A percentile compares a stretch with the other conserved stretches of the same genome.
These are phyloP conservation scores for Conomelus anceps DNA, from an alignment of 2,888 invertebrate genomes.

Conservation along the genomic window DNA sequence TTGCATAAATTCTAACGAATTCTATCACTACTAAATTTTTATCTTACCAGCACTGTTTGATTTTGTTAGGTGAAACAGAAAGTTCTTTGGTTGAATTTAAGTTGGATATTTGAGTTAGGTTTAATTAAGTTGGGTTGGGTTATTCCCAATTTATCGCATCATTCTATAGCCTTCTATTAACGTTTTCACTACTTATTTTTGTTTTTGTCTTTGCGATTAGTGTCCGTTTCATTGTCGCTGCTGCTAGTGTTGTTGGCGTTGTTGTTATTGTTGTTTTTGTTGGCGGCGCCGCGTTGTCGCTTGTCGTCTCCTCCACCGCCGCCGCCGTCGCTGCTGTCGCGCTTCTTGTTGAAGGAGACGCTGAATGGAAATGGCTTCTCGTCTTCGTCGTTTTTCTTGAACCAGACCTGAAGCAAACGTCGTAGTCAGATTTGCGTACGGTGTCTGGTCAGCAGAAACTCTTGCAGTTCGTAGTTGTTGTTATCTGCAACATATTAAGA, in stretches of 20 bases:
- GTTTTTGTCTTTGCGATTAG: background rate
- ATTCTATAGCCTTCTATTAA: no score
- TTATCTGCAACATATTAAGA: conserved; percentile 12
- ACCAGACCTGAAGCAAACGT: conserved; percentile 33
- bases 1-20: no score
- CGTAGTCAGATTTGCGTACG: conserved; percentile 39
- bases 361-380: conserved; percentile 23
- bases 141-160: background rate
- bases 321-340: conserved; percentile 6
- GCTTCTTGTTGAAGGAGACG: conserved; percentile 16
- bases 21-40: no score
- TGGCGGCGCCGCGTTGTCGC: background rate
- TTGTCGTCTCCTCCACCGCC: conserved; percentile 7
- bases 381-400: conserved; percentile 25
- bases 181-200: background rate
- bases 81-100: no score
- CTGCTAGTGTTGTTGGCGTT: background rate
- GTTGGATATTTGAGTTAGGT: background rate
- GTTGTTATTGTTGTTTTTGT: background rate
- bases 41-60: no score
- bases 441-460: conserved; percentile 29
- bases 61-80: no score
- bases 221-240: background rate
- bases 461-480: conserved; percentile 31
- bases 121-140: background rate